Evolutionary conservation across 2,113 vertebrate species (phyloP).

Genomic region (Alaudala cheleensis): DNA sequence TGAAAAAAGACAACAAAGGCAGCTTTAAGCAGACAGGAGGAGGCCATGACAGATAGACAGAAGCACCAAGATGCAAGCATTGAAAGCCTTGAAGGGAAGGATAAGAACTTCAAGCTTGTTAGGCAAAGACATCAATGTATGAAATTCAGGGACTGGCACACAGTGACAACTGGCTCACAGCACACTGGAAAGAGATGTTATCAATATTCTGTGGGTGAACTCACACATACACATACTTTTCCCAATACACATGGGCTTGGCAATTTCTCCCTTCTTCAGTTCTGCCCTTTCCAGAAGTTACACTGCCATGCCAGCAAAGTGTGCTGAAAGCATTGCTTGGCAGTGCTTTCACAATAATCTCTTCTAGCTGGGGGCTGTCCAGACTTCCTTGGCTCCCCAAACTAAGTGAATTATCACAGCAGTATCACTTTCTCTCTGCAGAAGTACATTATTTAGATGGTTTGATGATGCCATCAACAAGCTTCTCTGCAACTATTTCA

Average conservation of each 20-base stretch:
- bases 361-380: neutral
- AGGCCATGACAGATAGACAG: neutral
- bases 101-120: neutral
- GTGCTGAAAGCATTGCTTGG: neutral
- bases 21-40: neutral
- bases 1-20: neutral
- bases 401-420: neutral
- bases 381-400: neutral
- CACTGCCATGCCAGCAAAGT: neutral
- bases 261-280: neutral
- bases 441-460: neutral
- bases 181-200: neutral
- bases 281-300: conserved; percentile 3
- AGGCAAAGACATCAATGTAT: neutral
- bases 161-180: neutral
- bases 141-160: neutral
- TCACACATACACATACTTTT: neutral
- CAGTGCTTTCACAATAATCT: neutral
- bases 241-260: neutral
- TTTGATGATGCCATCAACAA: neutral
- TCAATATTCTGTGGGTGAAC: neutral
- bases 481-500: neutral
- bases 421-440: neutral
- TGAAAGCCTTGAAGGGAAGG: neutral
- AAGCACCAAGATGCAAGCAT: neutral